A percentile compares a stretch with the other conserved stretches of the same genome.
Evolutionary conservation across 2,888 invertebrate genomes (phyloP).

Genomic region (Bibio marci): DNA sequence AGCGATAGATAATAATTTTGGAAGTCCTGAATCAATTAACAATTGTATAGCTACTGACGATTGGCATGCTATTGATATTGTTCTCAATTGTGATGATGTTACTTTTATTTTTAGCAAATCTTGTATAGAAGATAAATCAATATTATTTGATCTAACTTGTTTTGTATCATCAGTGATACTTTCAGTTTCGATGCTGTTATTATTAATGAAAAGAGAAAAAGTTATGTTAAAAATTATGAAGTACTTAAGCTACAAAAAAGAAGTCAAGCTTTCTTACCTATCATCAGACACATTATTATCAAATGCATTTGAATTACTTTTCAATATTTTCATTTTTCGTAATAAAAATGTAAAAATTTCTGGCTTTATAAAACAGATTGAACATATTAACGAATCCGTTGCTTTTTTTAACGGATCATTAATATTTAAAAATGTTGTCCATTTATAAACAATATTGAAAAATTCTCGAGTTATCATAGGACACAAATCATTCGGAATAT

Average conservation of each 20-base stretch:
- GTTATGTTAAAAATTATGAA: too few relatives aligned
- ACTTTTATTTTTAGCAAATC: conserved; percentile 37
- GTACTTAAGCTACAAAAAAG: too few relatives aligned
- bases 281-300: conserved; percentile 37
- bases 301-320: conserved; percentile 31
- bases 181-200: conserved; percentile 17
- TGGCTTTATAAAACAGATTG: conserved; percentile 69
- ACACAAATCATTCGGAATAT: conserved; percentile 43
- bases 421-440: conserved; percentile 53
- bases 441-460: conserved; percentile 59
- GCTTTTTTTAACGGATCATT: conserved; percentile 62
- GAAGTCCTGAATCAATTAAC: conserved; percentile 59
- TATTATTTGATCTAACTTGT: conserved; percentile 29
- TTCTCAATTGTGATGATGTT: conserved; percentile 50
- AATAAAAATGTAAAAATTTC: conserved; percentile 57
- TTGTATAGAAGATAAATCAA: conserved; percentile 28
- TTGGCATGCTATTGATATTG: conserved; percentile 62
- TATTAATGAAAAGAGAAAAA: too few relatives aligned
- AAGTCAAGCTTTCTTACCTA: conserved; percentile 16
- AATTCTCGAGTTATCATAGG: conserved; percentile 54
- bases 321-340: conserved; percentile 49
- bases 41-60: conserved; percentile 61
- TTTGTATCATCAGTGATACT: conserved; percentile 57
- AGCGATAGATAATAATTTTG: conserved; percentile 41
- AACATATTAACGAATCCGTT: conserved; percentile 72